Conservation (phyloP, 2,113 vertebrate genomes). For the Percina caprodes region DNA sequence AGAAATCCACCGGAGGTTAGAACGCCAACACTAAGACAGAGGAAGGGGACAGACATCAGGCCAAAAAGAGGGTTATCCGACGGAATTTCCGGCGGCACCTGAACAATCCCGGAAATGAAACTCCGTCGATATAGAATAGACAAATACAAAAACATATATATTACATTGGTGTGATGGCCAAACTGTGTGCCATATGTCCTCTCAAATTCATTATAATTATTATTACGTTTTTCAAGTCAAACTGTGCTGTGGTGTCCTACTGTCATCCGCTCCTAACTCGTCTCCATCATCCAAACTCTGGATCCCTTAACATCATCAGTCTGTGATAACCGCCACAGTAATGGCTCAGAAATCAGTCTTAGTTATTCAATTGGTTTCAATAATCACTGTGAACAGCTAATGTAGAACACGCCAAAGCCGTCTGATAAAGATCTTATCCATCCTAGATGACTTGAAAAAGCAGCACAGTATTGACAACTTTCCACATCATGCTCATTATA, state of each 20-base stretch:
- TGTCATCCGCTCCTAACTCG: constrained; percentile 53
- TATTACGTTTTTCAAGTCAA: constrained; percentile 29
- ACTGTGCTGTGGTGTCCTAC: constrained; percentile 10
- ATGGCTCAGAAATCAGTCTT: constrained; percentile 76
- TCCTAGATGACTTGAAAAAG: constrained; percentile 72
- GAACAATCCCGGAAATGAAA: no score
- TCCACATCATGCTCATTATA: constrained; percentile 76
- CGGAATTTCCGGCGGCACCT: no score
- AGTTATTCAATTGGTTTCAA: constrained; percentile 74
- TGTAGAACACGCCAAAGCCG: constrained; percentile 73
- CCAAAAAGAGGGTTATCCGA: no score
- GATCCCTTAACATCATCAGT: constrained; percentile 71
- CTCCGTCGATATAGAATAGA: neutral
- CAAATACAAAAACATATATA: neutral
- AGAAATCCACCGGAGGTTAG: no score
- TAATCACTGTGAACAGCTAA: constrained; percentile 79
- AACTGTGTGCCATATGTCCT: neutral
- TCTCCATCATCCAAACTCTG: constrained; percentile 60
- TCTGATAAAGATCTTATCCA: constrained; percentile 83
- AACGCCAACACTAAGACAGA: no score
- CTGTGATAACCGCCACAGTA: constrained; percentile 69
- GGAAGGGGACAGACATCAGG: no score
- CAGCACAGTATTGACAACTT: constrained; percentile 61
- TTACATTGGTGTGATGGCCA: constrained; percentile 17
- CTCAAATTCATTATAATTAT: constrained; percentile 19